These are phyloP conservation scores for Emys orbicularis DNA, from an alignment of 2,797 vertebrate species.

Conservation along the genomic window DNA sequence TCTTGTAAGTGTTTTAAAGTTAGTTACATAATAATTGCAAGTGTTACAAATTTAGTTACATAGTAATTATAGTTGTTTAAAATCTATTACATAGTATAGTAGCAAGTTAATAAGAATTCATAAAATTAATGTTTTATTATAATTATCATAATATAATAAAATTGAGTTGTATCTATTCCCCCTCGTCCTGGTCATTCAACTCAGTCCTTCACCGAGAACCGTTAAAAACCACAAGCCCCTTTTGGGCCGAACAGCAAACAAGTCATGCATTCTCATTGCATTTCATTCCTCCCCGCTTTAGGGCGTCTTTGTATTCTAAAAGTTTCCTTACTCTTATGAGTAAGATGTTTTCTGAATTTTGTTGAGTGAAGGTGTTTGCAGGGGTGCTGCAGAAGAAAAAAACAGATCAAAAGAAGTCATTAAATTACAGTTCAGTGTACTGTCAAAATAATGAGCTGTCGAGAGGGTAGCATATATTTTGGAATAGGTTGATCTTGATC, in stretches of 20 bases:
- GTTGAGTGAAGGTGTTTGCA: not conserved
- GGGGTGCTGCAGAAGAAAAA: constrained; percentile 2
- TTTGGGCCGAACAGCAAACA: not conserved
- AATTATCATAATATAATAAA: no score
- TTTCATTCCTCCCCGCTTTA: not conserved
- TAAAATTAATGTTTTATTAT: no score
- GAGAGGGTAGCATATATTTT: constrained; percentile 37
- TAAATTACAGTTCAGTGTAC: constrained; percentile 12
- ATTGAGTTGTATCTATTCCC: no score
- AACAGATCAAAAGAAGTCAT: constrained; percentile 4
- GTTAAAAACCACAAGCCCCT: no score
- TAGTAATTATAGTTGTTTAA: no score
- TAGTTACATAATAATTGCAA: no score
- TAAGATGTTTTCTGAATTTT: not conserved
- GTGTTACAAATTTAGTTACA: no score
- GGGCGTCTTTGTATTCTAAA: not conserved
- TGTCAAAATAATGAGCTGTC: constrained; percentile 69
- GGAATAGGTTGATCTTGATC: constrained; percentile 36
- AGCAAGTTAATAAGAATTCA: no score
- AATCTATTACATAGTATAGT: no score
- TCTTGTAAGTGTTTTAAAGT: no score
- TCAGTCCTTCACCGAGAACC: no score
- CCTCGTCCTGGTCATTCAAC: no score
- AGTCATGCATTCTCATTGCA: not conserved
- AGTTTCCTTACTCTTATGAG: not conserved